Base-by-base conservation (phyloP, 2,113 vertebrate genomes). In the Spilogale gracilis region DNA sequence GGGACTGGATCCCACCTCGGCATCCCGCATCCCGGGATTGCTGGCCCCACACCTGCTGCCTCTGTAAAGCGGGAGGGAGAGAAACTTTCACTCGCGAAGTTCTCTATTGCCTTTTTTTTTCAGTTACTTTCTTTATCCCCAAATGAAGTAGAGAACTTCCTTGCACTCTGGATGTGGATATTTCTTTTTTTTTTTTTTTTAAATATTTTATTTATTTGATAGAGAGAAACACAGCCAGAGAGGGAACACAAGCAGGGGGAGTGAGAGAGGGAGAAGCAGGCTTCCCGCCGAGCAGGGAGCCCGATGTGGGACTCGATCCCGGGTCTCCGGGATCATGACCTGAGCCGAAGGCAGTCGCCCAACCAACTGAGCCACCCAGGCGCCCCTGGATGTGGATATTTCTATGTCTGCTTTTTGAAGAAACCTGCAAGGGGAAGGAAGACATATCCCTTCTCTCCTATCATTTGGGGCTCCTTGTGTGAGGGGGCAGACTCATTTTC, bases 1-100 rank as follows among this genome's bases (percentile, higher is more conserved):
- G 25, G 63, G 50, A 9, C 61, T 1, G 6, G 54, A 11, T 11
- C 12, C 18, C 13, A 30, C 16, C 32, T 88, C 12, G 0, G 3
- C 14, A 0, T 10, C 14, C 12, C 0, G 3, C 14, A 0, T 10
- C 14, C 21, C 1, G 32, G 65, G 32, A 7, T 69, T 69, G 6
- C 14, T 69, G 65, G 65, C 32, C 65, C 45, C 30, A 32, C 25
- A 18, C 48, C 89, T 43, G 71, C 21, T 58, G n/a, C 20, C 38
- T 13, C 56, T 67, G 13, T 43, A 79, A 71, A 83, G 13, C 52
- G n/a, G 50, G 73, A 48, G 10, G n/a, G 7, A 18, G 27, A 12
- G 16, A 65, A 30, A 30, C 27, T 65, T 65, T 32, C 63, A 65
- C 3, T 6, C 45, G 43, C 52, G 0, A 16, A 8, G n/a, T 54